A percentile compares a stretch with the other conserved stretches of the same genome.
Evolutionary conservation across 2,797 vertebrate genomes (phyloP).

Genomic region (Crocidura indochinensis): DNA sequence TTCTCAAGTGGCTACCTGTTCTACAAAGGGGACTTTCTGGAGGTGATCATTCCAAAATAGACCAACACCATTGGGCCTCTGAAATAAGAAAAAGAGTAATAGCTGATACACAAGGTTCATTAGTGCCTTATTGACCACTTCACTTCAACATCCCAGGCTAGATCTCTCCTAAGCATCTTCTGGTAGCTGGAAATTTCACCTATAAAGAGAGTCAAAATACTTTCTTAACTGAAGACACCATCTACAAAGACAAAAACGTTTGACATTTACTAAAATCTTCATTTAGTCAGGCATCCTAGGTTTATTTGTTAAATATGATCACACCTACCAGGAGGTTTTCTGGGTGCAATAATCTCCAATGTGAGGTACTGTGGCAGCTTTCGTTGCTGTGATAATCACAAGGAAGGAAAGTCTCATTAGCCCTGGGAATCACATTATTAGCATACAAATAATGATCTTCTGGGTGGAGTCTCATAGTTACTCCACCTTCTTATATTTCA

Average conservation of each 20-base stretch:
- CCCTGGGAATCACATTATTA: not conserved
- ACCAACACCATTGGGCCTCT: too few species aligned
- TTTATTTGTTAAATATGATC: not conserved
- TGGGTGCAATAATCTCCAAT: not conserved
- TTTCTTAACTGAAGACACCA: not conserved
- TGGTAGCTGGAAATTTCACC: not conserved
- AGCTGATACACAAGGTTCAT: not conserved
- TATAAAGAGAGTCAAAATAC: not conserved
- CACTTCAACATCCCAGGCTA: not conserved
- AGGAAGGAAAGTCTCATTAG: not conserved
- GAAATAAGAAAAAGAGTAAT: too few species aligned
- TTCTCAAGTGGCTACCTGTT: too few species aligned
- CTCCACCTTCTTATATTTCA: not conserved
- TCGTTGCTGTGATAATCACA: not conserved
- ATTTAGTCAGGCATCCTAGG: not conserved
- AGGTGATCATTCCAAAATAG: too few species aligned
- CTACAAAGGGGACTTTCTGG: too few species aligned
- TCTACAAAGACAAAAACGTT: too few species aligned
- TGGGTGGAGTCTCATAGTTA: not conserved
- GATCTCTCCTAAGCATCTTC: not conserved
- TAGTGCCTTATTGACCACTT: fast-evolving
- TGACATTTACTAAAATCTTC: slow-evolving; percentile 8
- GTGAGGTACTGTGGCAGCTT: not conserved
- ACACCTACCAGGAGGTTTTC: not conserved
- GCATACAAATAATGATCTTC: too few species aligned